Evolutionary conservation across 2,797 vertebrate species (phyloP).

Genomic region (Ptychobarbus kaznakovi): DNA sequence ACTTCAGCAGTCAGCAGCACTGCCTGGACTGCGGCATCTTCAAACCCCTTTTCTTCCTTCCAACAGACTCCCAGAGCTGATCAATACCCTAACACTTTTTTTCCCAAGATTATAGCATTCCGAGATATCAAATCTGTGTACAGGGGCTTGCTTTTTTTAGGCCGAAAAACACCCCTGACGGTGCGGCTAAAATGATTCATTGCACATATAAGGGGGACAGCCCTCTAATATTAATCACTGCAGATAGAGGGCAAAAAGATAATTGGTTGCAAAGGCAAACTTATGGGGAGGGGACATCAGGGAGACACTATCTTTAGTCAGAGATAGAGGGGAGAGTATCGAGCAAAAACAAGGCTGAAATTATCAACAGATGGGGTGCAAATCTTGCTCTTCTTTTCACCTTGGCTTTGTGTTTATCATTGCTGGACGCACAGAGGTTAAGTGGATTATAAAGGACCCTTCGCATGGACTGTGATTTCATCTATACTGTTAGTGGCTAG

Average conservation of each 20-base stretch:
- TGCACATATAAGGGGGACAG: conserved; percentile 75
- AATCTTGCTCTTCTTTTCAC: conserved; percentile 63
- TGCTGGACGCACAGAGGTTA: conserved; percentile 50
- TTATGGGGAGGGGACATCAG: conserved; percentile 64
- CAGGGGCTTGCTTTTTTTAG: conserved; percentile 8
- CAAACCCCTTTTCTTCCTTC: conserved; percentile 26
- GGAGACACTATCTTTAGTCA: conserved; percentile 74
- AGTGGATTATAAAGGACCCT: conserved; percentile 49
- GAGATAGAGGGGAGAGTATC: conserved; percentile 72
- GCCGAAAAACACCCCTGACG: conserved; percentile 33
- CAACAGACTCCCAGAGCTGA: conserved; percentile 34
- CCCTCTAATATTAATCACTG: conserved; percentile 82
- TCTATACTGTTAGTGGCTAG: conserved; percentile 9
- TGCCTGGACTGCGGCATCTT: conserved; percentile 7
- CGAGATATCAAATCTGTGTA: conserved; percentile 39
- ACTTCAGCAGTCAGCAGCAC: conserved; percentile 46
- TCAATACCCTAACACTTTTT: conserved; percentile 45
- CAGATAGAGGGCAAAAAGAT: conserved; percentile 84
- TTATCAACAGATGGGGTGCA: conserved; percentile 80
- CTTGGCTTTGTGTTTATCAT: conserved; percentile 44
- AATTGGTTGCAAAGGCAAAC: conserved; percentile 81
- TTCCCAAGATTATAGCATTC: conserved; percentile 34
- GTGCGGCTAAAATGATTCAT: conserved; percentile 75
- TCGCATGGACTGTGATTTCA: neutral
- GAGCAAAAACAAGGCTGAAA: conserved; percentile 73